A percentile compares a stretch with the other conserved stretches of the same genome.
Evolutionary conservation across 2,888 invertebrate genomes (phyloP).

Genomic region (Cantharis rufa): DNA sequence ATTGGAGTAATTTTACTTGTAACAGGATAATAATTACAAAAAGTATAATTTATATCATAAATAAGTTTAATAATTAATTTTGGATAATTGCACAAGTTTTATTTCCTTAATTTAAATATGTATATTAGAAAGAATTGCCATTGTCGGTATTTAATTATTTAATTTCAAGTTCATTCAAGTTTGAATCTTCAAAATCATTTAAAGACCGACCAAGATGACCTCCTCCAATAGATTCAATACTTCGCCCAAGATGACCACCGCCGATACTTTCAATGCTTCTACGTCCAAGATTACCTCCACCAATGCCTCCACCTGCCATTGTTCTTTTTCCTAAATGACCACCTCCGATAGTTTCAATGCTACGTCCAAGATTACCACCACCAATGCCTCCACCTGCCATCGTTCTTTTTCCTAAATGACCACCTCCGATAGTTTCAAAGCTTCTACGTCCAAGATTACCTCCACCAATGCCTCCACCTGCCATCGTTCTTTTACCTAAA

Average conservation of each 20-base stretch:
- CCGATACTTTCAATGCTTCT: conserved; percentile 19
- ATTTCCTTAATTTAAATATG: not conserved
- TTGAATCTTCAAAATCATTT: not conserved
- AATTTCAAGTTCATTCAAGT: not conserved
- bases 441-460: conserved; percentile 19
- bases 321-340: not conserved
- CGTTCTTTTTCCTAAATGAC: not conserved
- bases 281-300: conserved; percentile 26
- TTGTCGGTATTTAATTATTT: not conserved
- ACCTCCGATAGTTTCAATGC: not conserved
- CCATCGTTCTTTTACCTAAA: too few species aligned
- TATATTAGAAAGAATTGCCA: not conserved
- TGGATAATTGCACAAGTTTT: not conserved
- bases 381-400: not conserved
- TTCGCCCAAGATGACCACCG: not conserved
- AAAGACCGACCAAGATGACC: not conserved
- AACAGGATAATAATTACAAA: not conserved
- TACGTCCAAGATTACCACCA: conserved; percentile 11
- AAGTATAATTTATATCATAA: not conserved
- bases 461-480: conserved; percentile 13
- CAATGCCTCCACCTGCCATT: conserved; percentile 19
- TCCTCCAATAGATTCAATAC: not conserved
- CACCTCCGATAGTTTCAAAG: conserved; percentile 21
- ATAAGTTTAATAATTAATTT: not conserved
- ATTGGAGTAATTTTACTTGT: not conserved